Base-by-base conservation (phyloP, 2,888 invertebrate species). In the Gastracanthus pulcherrimus region DNA sequence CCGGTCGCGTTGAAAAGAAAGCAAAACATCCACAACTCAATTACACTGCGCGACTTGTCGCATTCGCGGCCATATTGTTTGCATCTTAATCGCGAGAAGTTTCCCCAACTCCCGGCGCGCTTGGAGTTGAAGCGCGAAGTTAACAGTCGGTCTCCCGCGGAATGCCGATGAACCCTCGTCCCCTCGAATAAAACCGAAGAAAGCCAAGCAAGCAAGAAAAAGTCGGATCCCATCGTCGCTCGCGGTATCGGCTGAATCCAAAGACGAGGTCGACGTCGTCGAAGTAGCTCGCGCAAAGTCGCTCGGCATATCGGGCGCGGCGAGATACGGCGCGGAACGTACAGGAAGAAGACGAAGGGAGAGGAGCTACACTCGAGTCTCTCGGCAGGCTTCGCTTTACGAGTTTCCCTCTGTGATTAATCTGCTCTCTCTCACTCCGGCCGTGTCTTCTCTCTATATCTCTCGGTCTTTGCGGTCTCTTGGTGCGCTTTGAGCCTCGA, bases 361-460 rank as follows among this genome's bases (percentile, higher is more conserved):
- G 23, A n/a, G n/a, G n/a, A n/a, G n/a, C n/a, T n/a, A n/a, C n/a
- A n/a, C n/a, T 19, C 34, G 19, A 19, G 62, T 34, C 31, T 60
- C 34, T 60, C n/a, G n/a, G n/a, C n/a, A n/a, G n/a, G n/a, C n/a
- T 26, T 26, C 23, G 6, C 31, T 6, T 34, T 26, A n/a, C 34
- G 19, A 48, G 23, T 64, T 29, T 51, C 36, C 55, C 45, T 16
- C 36, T 13, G n/a, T 76, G 66, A 76, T 76, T 76, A 66, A 55
- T 34, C 36, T 31, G 36, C 51, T 23, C 23, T 4, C 19, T 3
- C 38, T 55, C 34, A 74, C 45, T 74, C 16, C n/a, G 67, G 38
- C 36, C 51, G 11, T 58, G 23, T 26, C 71, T 19, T 19, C 55
- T n/a, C 9, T 29, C 16, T 11, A n/a, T n/a, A n/a, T n/a, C n/a